These are phyloP conservation scores for Ptilodon capucinus DNA, from an alignment of 2,888 invertebrate species.

Conservation along the genomic window DNA sequence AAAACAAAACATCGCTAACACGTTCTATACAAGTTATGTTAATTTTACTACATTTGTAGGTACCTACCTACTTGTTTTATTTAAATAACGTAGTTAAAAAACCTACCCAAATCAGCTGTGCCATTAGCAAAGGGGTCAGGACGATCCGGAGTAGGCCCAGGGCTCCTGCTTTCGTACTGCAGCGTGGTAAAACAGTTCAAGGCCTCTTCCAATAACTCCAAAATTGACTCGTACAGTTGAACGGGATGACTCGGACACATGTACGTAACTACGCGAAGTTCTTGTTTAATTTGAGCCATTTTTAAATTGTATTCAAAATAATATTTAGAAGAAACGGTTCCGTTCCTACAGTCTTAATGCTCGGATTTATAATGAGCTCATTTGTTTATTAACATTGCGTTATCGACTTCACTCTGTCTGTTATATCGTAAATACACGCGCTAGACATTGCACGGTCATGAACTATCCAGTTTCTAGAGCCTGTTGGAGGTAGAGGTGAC, in stretches of 20 bases:
- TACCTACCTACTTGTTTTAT: not conserved
- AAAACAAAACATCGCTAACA: too few species aligned
- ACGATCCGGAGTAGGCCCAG: conserved; percentile 75
- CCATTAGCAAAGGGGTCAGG: conserved; percentile 80
- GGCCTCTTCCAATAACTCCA: conserved; percentile 79
- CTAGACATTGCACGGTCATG: conserved; percentile 48
- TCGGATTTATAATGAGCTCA: conserved; percentile 8
- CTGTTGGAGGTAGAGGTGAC: conserved; percentile 21
- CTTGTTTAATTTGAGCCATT: conserved; percentile 60
- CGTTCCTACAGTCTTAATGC: not conserved
- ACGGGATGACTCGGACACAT: conserved; percentile 85
- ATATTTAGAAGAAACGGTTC: not conserved
- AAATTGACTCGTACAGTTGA: conserved; percentile 81
- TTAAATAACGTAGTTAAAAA: not conserved
- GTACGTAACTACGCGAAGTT: conserved; percentile 82
- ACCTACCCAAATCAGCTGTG: conserved; percentile 82
- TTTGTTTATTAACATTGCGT: conserved; percentile 7
- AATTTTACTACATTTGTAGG: not conserved
- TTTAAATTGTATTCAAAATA: conserved; percentile 14
- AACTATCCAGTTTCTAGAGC: conserved; percentile 39
- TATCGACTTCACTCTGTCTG: conserved; percentile 9
- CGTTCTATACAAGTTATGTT: too few species aligned
- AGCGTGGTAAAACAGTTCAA: conserved; percentile 75
- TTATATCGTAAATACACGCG: conserved; percentile 36
- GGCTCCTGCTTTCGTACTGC: conserved; percentile 82